Percentiles rank a stretch among this genome's conserved stretches.
These are phyloP conservation scores for Tursiops truncatus DNA, from an alignment of 2,113 vertebrate genomes.

Conservation along the genomic window DNA sequence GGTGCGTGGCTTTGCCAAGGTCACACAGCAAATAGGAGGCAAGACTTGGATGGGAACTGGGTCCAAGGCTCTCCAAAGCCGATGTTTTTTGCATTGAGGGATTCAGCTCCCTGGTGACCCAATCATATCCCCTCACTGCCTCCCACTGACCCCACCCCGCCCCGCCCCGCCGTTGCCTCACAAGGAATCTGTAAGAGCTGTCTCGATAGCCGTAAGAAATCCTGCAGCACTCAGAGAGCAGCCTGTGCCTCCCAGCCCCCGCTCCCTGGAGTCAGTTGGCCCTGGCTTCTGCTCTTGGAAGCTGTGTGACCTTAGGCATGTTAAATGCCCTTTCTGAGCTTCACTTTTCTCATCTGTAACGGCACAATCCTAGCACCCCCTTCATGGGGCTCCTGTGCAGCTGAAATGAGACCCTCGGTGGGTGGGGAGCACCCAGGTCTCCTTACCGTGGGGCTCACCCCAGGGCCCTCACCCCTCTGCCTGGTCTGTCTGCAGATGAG, in stretches of 20 bases:
- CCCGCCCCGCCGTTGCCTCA: neutral
- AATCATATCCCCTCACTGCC: no score
- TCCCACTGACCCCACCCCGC: neutral
- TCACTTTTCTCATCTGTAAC: neutral
- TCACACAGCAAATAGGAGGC: neutral
- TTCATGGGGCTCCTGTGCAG: neutral
- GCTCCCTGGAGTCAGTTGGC: neutral
- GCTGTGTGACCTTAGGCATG: neutral
- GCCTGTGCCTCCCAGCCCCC: neutral
- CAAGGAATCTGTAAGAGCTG: neutral
- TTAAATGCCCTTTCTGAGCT: neutral
- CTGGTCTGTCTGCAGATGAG: conserved; percentile 82
- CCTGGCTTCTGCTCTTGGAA: neutral
- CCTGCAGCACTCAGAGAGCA: neutral
- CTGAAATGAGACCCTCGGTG: neutral
- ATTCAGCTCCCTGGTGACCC: neutral
- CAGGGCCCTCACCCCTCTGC: neutral
- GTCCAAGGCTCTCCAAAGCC: neutral
- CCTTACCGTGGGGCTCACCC: neutral
- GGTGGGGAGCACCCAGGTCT: neutral
- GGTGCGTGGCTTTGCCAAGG: neutral
- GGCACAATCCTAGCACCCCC: neutral
- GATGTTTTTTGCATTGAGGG: neutral
- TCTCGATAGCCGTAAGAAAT: neutral
- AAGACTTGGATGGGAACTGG: neutral